Conservation (phyloP, 2,888 invertebrate genomes). For the Erynnis tages region DNA sequence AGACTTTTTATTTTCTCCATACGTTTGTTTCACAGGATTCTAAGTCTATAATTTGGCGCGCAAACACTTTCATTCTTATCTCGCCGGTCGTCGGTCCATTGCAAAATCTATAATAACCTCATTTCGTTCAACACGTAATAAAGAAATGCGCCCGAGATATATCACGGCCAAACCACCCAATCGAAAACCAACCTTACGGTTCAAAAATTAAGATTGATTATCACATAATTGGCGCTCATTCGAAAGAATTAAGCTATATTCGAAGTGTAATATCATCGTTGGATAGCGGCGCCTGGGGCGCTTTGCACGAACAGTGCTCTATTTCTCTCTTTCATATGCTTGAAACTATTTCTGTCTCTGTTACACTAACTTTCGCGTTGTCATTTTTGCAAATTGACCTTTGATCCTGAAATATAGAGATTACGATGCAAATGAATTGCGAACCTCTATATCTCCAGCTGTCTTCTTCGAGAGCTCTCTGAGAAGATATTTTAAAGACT, state of each 20-base stretch:
- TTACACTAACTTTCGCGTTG: constrained; percentile 54
- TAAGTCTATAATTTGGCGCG: not conserved
- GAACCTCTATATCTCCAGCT: constrained; percentile 42
- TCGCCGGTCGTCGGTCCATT: constrained; percentile 23
- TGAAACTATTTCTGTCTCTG: constrained; percentile 34
- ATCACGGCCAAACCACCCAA: not conserved
- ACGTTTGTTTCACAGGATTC: not conserved
- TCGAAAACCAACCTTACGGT: constrained; percentile 39
- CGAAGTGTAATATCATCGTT: constrained; percentile 60
- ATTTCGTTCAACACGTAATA: constrained; percentile 69
- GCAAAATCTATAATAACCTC: constrained; percentile 58
- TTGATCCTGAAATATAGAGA: constrained; percentile 65
- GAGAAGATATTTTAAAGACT: not conserved
- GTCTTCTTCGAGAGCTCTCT: constrained; percentile 42
- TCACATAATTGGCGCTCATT: constrained; percentile 38
- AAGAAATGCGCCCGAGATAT: constrained; percentile 45
- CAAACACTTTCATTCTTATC: not conserved
- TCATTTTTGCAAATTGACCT: constrained; percentile 75
- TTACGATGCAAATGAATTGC: constrained; percentile 61
- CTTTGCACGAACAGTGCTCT: constrained; percentile 45
- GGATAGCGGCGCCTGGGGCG: constrained; percentile 61
- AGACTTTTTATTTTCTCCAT: too few relatives aligned
- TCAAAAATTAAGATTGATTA: constrained; percentile 40
- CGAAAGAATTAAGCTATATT: constrained; percentile 48
- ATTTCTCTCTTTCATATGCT: constrained; percentile 40